phyloP scores from a whole-genome alignment of 2,113 vertebrate species.

The Bubo bubo region DNA sequence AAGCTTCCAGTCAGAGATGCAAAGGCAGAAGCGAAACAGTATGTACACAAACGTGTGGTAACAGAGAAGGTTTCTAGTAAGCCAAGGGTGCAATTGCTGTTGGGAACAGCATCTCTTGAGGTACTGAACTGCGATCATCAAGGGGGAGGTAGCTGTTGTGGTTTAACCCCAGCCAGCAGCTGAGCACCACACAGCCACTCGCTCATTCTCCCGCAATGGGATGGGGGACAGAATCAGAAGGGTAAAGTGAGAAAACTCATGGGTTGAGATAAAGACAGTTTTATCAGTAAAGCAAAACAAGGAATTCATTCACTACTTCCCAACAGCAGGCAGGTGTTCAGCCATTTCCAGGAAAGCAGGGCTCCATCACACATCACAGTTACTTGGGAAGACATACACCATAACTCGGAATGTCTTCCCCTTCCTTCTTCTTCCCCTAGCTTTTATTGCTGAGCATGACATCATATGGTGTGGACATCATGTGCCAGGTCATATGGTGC shows the following conservation, averaged over 20 bases:
- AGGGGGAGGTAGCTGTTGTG: background rate
- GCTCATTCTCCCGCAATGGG: fast-evolving
- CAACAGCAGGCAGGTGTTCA: background rate
- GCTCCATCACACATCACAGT: fast-evolving
- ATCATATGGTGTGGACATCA: background rate
- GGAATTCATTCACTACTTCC: background rate
- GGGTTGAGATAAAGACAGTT: background rate
- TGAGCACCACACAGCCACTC: fast-evolving
- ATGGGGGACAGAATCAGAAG: background rate
- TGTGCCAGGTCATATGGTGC: background rate
- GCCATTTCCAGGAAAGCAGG: background rate
- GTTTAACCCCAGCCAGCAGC: background rate
- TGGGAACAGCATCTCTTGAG: background rate
- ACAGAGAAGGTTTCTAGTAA: background rate
- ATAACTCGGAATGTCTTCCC: fast-evolving
- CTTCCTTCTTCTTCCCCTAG: background rate
- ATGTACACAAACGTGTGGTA: background rate
- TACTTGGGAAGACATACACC: background rate
- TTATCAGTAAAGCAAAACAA: background rate
- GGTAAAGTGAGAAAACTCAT: background rate
- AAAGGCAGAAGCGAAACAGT: slow-evolving; percentile 65
- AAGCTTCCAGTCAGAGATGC: background rate
- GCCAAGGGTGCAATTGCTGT: background rate
- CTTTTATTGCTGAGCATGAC: background rate
- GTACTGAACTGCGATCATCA: background rate